These are phyloP conservation scores for Larimichthys polyactis DNA, from an alignment of 2,113 vertebrate species.

Conservation along the genomic window DNA sequence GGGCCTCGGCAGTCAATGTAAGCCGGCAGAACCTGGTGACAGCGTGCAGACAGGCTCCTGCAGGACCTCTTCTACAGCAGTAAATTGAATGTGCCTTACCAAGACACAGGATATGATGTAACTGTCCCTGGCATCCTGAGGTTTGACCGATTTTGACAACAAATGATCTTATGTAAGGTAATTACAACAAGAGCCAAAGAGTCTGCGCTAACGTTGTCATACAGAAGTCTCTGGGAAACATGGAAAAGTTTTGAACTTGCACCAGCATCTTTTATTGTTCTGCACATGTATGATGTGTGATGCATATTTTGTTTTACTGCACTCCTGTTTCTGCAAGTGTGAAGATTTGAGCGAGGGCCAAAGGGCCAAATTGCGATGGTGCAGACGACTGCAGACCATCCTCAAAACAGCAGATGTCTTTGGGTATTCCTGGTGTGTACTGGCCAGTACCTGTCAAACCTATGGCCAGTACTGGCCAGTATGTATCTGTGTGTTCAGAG, in stretches of 20 bases:
- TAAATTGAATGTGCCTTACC: conserved; percentile 14
- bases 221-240: background rate
- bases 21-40: conserved; percentile 6
- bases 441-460: too few species aligned
- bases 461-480: too few species aligned
- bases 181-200: background rate
- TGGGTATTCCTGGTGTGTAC: too few species aligned
- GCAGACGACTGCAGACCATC: too few species aligned
- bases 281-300: background rate
- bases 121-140: background rate
- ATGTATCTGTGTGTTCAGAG: too few species aligned
- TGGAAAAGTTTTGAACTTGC: background rate
- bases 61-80: conserved; percentile 6
- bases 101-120: conserved; percentile 21
- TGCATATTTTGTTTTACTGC: background rate
- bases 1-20: background rate
- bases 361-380: too few species aligned
- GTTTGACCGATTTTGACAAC: conserved; percentile 19
- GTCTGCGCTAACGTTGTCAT: background rate
- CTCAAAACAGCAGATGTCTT: too few species aligned
- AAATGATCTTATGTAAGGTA: conserved; percentile 5
- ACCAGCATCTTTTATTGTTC: background rate
- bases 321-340: too few species aligned
- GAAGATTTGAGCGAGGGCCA: too few species aligned
- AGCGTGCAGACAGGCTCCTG: conserved; percentile 25